Percentiles rank a stretch among this genome's conserved stretches.
Conservation (phyloP, 1,140 invertebrate genomes). For the Lasioglossum baleicum region DNA sequence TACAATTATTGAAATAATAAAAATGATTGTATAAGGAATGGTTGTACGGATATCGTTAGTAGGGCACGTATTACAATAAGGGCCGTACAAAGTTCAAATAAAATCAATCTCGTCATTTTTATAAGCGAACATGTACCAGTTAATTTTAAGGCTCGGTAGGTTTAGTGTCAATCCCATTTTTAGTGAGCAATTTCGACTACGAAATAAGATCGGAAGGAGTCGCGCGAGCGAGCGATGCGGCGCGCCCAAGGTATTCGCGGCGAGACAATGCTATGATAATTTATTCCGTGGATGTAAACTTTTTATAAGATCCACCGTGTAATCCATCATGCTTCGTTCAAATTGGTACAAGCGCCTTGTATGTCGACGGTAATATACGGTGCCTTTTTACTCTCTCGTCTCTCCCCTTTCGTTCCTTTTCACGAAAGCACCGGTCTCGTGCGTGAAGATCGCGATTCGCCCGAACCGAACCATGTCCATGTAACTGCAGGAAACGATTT, state of each 20-base stretch:
- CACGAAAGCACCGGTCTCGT: slow-evolving; percentile 22
- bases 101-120: no score
- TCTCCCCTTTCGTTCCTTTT: slow-evolving; percentile 39
- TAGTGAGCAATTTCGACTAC: neutral
- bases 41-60: no score
- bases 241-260: slow-evolving; percentile 23
- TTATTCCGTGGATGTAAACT: slow-evolving; percentile 69
- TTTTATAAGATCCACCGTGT: slow-evolving; percentile 63
- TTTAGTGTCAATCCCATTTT: no score
- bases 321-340: slow-evolving; percentile 74
- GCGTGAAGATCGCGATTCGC: slow-evolving; percentile 56
- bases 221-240: neutral
- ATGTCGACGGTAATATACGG: slow-evolving; percentile 44
- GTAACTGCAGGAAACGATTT: slow-evolving; percentile 33
- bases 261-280: slow-evolving; percentile 73
- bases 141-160: no score
- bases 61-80: no score
- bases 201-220: neutral
- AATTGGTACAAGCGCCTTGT: slow-evolving; percentile 70
- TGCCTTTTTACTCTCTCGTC: slow-evolving; percentile 52
- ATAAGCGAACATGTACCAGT: no score
- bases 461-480: slow-evolving; percentile 14
- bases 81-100: no score
- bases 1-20: no score
- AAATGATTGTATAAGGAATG: no score